phyloP scores from a whole-genome alignment of 2,888 invertebrate genomes.

The Spilarctia lutea region DNA sequence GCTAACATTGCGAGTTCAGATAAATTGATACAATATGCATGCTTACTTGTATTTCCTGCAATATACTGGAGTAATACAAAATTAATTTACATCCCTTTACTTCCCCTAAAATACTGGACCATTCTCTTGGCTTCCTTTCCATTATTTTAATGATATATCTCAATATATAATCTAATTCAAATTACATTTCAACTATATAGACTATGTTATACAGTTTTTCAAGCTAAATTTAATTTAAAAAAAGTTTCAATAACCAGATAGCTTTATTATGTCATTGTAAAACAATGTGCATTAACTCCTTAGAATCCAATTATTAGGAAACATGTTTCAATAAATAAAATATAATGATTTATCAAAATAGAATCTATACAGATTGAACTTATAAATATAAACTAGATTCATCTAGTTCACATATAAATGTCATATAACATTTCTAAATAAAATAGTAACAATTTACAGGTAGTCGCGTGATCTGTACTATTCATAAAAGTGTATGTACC shows the following conservation, averaged over 20 bases:
- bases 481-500: constrained; percentile 24
- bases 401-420: constrained; percentile 27
- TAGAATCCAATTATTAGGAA: not conserved
- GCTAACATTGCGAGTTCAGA: not conserved
- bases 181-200: not conserved
- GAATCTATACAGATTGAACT: constrained; percentile 35
- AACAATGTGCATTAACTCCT: not conserved
- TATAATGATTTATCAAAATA: constrained; percentile 37
- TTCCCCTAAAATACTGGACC: not conserved
- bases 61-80: not conserved
- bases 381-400: constrained; percentile 40
- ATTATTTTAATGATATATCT: not conserved
- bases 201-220: not conserved
- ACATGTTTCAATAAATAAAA: constrained; percentile 3
- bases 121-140: not conserved
- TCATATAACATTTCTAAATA: constrained; percentile 44
- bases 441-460: constrained; percentile 21
- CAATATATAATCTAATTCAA: not conserved
- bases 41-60: not conserved
- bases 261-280: not conserved
- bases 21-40: not conserved
- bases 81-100: not conserved
- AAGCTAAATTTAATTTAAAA: not conserved
- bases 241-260: not conserved
- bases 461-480: constrained; percentile 5